Evolutionary conservation across 2,888 invertebrate genomes (phyloP).

Genomic region (Biston stratarius): DNA sequence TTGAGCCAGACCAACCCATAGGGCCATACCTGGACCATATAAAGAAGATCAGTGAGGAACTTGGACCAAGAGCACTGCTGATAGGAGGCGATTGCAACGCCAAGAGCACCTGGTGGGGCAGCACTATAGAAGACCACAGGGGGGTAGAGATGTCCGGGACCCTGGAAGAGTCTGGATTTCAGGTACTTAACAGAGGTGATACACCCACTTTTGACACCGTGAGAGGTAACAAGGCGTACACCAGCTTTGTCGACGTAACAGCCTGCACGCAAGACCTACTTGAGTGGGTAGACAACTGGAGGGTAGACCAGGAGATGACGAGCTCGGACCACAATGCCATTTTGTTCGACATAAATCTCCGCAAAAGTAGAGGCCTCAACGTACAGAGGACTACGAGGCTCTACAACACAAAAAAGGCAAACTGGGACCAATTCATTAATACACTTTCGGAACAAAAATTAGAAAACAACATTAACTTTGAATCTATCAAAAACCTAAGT

Average conservation of each 20-base stretch:
- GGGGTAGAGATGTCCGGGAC: neutral
- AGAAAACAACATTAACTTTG: constrained; percentile 13
- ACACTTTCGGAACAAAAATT: constrained; percentile 3
- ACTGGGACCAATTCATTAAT: neutral
- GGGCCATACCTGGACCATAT: neutral
- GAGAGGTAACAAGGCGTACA: neutral
- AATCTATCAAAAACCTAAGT: neutral
- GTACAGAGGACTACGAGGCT: constrained; percentile 33
- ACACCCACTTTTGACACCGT: constrained; percentile 9
- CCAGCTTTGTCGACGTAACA: neutral
- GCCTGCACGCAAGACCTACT: constrained; percentile 1
- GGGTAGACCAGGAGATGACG: neutral
- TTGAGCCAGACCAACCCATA: constrained; percentile 30
- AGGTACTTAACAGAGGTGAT: constrained; percentile 8
- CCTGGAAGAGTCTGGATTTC: neutral
- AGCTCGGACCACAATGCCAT: constrained; percentile 1
- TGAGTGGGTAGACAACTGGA: constrained; percentile 1
- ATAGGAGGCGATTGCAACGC: neutral
- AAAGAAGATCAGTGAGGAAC: neutral
- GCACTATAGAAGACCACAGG: neutral
- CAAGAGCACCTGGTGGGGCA: neutral
- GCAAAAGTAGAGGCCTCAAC: neutral
- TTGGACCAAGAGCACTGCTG: neutral
- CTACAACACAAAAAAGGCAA: constrained; percentile 1
- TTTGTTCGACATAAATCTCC: neutral